Base-by-base conservation (phyloP, 1,140 invertebrate species). In the Penaeus vannamei region DNA sequence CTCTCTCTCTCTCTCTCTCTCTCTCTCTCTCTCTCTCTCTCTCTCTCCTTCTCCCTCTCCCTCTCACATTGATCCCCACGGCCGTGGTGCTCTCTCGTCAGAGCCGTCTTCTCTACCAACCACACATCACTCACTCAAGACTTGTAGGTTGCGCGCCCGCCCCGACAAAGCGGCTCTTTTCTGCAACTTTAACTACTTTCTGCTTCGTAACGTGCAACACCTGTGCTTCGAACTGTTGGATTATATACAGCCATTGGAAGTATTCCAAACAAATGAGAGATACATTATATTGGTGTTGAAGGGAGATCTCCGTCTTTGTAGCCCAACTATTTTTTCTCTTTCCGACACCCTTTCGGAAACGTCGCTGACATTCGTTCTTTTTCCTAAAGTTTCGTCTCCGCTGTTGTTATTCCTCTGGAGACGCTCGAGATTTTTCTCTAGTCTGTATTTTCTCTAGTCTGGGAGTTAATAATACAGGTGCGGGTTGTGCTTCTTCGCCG, bases 111-210 rank as follows among this genome's bases (percentile, higher is more conserved):
- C 87, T 76, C 72, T 89, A 62, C 87, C 87, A 66, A 85, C 87
- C 87, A 79, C 87, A 89, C 87, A 89, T 89, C 87, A 89, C 87
- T 89, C 87, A 89, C 87, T 89, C 87, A 89, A 77, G 83, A 66
- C 82, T 64, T 72, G 87, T 62, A 64, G 61, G 85, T 64, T 82
- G 64, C 72, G 77, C 86, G 29, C 72, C 61, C 80, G 84, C 80
- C 29, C 87, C 66, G n/a, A 61, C 61, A 84, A 60, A 84, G 60
- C 81, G 53, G 66, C 81, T 61, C 53, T 62, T 82, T 42, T 36
- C 60, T 64, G 32, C 81, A 10, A 36, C 62, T 61, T 62, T 61
- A 66, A 53, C 53, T 53, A 53, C 53, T 53, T 53, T 53, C 53
- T 53, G 53, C 53, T 53, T 53, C 53, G 53, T 53, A 53, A 53